A percentile compares a stretch with the other conserved stretches of the same genome.
These are phyloP conservation scores for Spea bombifrons DNA, from an alignment of 2,113 vertebrate species.

Conservation along the genomic window DNA sequence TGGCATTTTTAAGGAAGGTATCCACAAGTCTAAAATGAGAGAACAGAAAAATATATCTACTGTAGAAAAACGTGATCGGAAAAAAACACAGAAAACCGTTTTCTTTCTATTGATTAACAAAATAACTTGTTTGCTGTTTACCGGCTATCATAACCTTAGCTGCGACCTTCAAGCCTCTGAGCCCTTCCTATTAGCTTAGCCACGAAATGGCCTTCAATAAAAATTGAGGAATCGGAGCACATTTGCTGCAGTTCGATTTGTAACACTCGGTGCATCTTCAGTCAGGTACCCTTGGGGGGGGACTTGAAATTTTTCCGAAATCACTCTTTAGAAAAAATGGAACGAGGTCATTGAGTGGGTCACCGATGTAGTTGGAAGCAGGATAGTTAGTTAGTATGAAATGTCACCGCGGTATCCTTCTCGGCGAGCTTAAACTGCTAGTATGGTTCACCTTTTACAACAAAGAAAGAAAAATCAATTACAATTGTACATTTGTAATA, in stretches of 20 bases:
- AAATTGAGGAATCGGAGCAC: background rate
- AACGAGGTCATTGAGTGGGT: background rate
- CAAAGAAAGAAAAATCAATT: too few relatives aligned
- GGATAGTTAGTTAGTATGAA: background rate
- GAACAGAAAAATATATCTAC: too few relatives aligned
- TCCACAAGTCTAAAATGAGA: too few relatives aligned
- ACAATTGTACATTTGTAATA: too few relatives aligned
- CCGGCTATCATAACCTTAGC: background rate
- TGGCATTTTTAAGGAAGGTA: too few relatives aligned
- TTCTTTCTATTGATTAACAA: background rate
- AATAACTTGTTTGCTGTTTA: background rate
- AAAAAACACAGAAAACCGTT: background rate
- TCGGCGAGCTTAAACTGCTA: too few relatives aligned
- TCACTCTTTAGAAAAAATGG: slow-evolving; percentile 19
- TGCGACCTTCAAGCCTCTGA: background rate
- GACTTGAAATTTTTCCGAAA: background rate
- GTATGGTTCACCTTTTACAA: too few relatives aligned
- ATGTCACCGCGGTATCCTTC: background rate
- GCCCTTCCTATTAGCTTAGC: background rate
- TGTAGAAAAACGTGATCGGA: background rate
- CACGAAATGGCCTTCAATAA: slow-evolving; percentile 5
- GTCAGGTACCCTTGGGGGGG: background rate
- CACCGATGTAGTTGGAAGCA: background rate
- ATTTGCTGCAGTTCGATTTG: slow-evolving; percentile 7
- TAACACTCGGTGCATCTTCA: slow-evolving; percentile 3